These are phyloP conservation scores for Anagyrus pseudococci DNA, from an alignment of 2,888 invertebrate genomes.

Conservation along the genomic window DNA sequence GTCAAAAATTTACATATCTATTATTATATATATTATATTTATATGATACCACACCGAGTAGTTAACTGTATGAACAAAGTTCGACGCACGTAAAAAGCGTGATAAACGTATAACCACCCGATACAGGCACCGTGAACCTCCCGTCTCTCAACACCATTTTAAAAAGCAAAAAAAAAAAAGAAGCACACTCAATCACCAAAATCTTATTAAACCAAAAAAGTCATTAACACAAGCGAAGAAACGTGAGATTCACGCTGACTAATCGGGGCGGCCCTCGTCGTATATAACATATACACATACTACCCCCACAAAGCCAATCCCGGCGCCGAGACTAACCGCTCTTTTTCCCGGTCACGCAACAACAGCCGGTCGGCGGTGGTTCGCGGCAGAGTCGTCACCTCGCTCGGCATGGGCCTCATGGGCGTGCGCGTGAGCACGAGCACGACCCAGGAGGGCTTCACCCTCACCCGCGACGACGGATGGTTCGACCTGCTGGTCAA, in stretches of 20 bases:
- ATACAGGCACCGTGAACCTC: background rate
- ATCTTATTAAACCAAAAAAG: too few relatives aligned
- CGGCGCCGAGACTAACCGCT: background rate
- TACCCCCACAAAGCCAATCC: too few relatives aligned
- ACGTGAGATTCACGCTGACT: background rate
- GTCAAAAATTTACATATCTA: too few relatives aligned
- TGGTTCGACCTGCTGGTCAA: slow-evolving; percentile 99
- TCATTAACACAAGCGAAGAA: too few relatives aligned
- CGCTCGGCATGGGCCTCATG: slow-evolving; percentile 90
- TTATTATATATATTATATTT: slow-evolving; percentile 11
- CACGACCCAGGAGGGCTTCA: slow-evolving; percentile 95
- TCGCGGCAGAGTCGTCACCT: slow-evolving; percentile 90
- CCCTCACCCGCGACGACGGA: slow-evolving; percentile 88
- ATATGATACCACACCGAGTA: slow-evolving; percentile 37
- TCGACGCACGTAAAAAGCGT: slow-evolving; percentile 30
- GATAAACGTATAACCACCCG: background rate
- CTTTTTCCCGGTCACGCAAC: slow-evolving; percentile 1
- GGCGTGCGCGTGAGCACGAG: slow-evolving; percentile 95
- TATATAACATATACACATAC: background rate
- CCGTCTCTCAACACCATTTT: too few relatives aligned
- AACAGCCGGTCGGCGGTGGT: slow-evolving; percentile 95
- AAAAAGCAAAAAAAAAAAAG: too few relatives aligned
- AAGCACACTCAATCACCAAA: too few relatives aligned
- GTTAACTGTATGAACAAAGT: slow-evolving; percentile 31
- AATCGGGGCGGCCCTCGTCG: background rate